Conservation (phyloP, 2,888 invertebrate species). For the Aromia moschata region DNA sequence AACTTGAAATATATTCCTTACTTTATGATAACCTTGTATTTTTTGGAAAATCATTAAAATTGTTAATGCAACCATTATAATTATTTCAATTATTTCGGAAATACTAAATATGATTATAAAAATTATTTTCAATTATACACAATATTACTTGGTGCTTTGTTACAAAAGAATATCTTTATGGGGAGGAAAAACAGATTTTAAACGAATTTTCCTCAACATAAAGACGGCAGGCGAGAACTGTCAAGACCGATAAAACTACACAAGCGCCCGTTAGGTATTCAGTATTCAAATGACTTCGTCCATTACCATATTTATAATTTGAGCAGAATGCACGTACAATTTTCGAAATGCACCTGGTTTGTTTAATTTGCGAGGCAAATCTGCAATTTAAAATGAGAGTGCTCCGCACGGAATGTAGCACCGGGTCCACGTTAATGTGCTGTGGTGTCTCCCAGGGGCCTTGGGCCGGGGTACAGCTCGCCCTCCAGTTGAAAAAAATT, state of each 20-base stretch:
- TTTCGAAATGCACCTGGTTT: conserved; percentile 11
- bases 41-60: too few species aligned
- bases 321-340: neutral
- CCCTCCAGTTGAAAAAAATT: too few species aligned
- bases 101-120: too few species aligned
- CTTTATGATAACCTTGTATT: too few species aligned
- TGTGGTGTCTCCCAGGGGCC: neutral
- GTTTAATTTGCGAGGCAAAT: conserved; percentile 1
- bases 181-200: neutral
- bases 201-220: neutral
- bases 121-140: neutral
- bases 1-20: too few species aligned
- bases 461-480: too few species aligned
- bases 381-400: conserved; percentile 18
- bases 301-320: conserved; percentile 2
- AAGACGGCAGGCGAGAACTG: neutral
- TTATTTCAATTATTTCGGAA: too few species aligned
- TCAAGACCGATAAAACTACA: neutral
- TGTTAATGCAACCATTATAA: too few species aligned
- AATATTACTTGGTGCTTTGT: neutral
- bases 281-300: neutral
- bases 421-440: neutral
- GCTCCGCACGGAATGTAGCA: neutral
- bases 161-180: neutral
- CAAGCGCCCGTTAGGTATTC: neutral